These are phyloP conservation scores for Trissolcus basalis DNA, from an alignment of 1,140 invertebrate species.

Conservation along the genomic window DNA sequence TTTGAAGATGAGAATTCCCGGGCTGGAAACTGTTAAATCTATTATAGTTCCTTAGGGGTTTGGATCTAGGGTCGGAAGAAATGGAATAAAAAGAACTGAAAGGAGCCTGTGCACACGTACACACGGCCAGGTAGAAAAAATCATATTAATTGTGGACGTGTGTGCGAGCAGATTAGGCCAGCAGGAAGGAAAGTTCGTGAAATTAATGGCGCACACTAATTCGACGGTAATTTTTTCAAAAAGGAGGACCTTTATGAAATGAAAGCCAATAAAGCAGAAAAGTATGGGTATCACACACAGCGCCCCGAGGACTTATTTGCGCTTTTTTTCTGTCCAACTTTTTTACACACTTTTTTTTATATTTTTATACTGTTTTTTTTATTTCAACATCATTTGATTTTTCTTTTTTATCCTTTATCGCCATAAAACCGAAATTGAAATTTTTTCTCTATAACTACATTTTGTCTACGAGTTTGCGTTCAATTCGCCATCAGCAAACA, in stretches of 20 bases:
- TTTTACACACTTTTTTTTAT: too few relatives aligned
- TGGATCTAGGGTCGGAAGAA: conserved; percentile 38
- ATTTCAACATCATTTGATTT: too few relatives aligned
- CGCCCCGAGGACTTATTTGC: conserved; percentile 29
- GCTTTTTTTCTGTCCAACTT: conserved; percentile 18
- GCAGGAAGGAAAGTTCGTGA: conserved; percentile 36
- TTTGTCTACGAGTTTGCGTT: too few relatives aligned
- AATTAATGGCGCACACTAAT: conserved; percentile 57
- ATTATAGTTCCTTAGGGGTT: conserved; percentile 59
- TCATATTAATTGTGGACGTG: conserved; percentile 53
- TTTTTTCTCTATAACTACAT: too few relatives aligned
- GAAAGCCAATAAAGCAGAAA: conserved; percentile 54
- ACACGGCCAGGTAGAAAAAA: conserved; percentile 43
- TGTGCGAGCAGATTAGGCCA: conserved; percentile 42
- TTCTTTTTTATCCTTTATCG: too few relatives aligned
- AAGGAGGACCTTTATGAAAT: conserved; percentile 40
- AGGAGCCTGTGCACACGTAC: conserved; percentile 35
- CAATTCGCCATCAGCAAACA: too few relatives aligned
- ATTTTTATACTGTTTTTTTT: too few relatives aligned
- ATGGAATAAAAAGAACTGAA: conserved; percentile 32
- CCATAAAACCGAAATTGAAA: too few relatives aligned
- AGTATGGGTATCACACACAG: conserved; percentile 21
- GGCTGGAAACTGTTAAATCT: conserved; percentile 60
- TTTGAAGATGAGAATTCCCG: conserved; percentile 52
- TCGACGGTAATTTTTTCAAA: conserved; percentile 40